phyloP scores from a whole-genome alignment of 2,797 vertebrate genomes.

The Diglossa cyanea region DNA sequence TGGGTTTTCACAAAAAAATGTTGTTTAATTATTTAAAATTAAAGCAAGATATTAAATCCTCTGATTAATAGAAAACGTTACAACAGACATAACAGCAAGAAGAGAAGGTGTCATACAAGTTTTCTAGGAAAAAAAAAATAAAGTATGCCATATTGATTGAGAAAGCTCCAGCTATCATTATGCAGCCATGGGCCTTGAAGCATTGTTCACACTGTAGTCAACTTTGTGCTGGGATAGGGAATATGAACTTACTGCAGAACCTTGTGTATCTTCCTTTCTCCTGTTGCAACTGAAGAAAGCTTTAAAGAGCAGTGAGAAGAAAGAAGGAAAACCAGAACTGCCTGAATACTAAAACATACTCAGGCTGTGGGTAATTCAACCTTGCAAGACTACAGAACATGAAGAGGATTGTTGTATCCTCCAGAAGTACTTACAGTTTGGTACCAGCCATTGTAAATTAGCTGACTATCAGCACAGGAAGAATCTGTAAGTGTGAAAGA shows the following conservation, averaged over 20 bases:
- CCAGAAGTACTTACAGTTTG: background rate
- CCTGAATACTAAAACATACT: background rate
- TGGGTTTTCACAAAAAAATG: background rate
- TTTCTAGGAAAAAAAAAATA: background rate
- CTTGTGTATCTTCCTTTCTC: background rate
- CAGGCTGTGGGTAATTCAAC: background rate
- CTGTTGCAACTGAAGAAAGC: background rate
- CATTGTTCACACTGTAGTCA: background rate
- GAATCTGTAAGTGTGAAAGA: constrained; percentile 4
- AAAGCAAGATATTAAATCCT: background rate
- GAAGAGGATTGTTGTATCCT: background rate
- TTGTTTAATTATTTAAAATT: background rate
- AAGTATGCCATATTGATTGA: background rate
- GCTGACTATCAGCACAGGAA: background rate
- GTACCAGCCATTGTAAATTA: background rate
- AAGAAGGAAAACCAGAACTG: background rate
- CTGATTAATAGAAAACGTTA: rapidly evolving
- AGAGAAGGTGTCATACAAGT: background rate
- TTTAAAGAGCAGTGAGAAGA: background rate
- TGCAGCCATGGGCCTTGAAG: background rate
- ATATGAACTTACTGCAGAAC: background rate
- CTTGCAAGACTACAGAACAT: background rate
- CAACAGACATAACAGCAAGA: background rate
- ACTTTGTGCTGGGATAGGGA: background rate
- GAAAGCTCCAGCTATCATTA: background rate